Base-by-base conservation (phyloP, 30 jellyfish, hydroid and myxozoan genomes). In the Aurelia sp. region DNA sequence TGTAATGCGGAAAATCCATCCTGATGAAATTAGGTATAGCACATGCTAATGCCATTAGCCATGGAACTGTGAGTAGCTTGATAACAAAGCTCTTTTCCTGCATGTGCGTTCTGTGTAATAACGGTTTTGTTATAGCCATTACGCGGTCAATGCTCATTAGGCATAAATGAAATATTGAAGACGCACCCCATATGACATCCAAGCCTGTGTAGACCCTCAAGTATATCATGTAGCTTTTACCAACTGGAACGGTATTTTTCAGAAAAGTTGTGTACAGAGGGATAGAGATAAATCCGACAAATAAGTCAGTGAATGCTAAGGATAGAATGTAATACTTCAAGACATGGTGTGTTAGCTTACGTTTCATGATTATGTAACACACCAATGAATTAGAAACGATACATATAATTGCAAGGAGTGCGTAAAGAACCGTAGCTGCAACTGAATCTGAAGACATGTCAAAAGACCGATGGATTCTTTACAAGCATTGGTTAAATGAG, bases 141-240 rank as follows among this genome's bases (percentile, higher is more conserved):
- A 13, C 67, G 7, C 67, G 67, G 24, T 58, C 67, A 58, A 58
- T 58, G 67, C 67, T 58, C 67, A 58, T 58, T 13, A 58, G 21
- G 67, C 27, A 58, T 15, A 58, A 58, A 20, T 58, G 67, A 17
- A 58, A 15, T 58, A 58, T 10, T 20, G 67, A 58, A 58, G 67
- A 58, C 21, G 67, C 67, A 4, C 27, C 30, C 16, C 7, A 58
- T 4, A 10, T 58, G 16, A 58, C 12, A 15, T 58, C 67, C 21
- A 58, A 2, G 24, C 27, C 67, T 15, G 24, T 20, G 8, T 15
- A 58, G 12, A 58, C 12, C 50, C 50, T 38, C 16, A 15, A 4
- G 12, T 15, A 58, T 13, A 58, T 15, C 8, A 4, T 17, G 12
- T 5, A 15, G 67, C 12, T 58, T 0, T 15, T 27, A 27, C 33